Evolutionary conservation across 2,888 invertebrate genomes (phyloP).

Genomic region (Cheilosia vulpina): DNA sequence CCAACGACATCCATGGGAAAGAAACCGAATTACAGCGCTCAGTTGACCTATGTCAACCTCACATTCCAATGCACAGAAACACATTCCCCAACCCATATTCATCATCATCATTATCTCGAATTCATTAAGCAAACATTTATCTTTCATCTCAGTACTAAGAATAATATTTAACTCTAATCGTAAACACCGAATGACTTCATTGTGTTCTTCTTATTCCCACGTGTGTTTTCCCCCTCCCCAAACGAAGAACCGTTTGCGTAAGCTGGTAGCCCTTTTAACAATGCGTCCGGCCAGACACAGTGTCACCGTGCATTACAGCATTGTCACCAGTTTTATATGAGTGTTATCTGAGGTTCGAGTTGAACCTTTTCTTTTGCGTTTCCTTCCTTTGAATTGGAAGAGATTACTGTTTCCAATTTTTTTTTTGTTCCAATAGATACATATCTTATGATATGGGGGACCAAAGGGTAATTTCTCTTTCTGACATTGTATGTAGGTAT

Average conservation of each 20-base stretch:
- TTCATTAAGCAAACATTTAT: slow-evolving; percentile 73
- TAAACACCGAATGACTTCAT: slow-evolving; percentile 59
- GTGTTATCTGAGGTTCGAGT: slow-evolving; percentile 37
- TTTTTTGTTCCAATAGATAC: slow-evolving; percentile 35
- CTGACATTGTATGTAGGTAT: background rate
- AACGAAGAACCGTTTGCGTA: slow-evolving; percentile 52
- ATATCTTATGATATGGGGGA: slow-evolving; percentile 59
- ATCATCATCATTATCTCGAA: slow-evolving; percentile 47
- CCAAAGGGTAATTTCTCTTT: slow-evolving; percentile 55
- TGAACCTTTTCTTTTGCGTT: slow-evolving; percentile 29
- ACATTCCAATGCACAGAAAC: slow-evolving; percentile 47
- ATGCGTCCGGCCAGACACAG: slow-evolving; percentile 61
- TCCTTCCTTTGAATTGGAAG: slow-evolving; percentile 9
- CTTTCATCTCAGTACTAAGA: slow-evolving; percentile 70
- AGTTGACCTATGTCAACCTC: slow-evolving; percentile 65
- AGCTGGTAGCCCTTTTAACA: slow-evolving; percentile 69
- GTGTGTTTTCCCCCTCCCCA: slow-evolving; percentile 8
- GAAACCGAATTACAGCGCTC: slow-evolving; percentile 19
- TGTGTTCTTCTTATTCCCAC: slow-evolving; percentile 35
- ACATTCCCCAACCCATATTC: slow-evolving; percentile 20
- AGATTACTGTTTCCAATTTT: slow-evolving; percentile 7
- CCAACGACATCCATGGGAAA: slow-evolving; percentile 13
- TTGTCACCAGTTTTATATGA: slow-evolving; percentile 50
- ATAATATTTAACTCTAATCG: slow-evolving; percentile 74
- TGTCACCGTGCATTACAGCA: slow-evolving; percentile 67